Conservation (phyloP, 2,113 vertebrate species). For the Bubalus kerabau region DNA sequence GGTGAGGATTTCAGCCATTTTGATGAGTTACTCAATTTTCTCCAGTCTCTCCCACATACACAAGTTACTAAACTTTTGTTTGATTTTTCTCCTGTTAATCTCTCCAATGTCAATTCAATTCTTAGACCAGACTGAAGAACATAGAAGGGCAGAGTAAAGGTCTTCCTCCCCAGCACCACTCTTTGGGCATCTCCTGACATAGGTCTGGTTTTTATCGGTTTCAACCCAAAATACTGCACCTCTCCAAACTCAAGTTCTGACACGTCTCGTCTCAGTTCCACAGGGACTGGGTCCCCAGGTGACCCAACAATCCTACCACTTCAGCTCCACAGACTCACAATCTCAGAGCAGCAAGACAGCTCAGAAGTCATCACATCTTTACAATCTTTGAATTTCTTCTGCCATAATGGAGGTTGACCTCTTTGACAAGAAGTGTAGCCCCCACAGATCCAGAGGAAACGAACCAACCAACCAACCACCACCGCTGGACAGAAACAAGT, state of each 20-base stretch:
- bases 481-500: fast-evolving
- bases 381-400: neutral
- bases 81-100: neutral
- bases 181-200: neutral
- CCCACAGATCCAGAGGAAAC: neutral
- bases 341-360: neutral
- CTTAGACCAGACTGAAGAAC: neutral
- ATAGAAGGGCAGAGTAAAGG: neutral
- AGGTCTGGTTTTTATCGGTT: neutral
- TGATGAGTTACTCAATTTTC: neutral
- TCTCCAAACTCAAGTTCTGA: neutral
- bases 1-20: neutral
- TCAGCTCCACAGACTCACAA: neutral
- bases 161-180: neutral
- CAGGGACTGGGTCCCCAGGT: neutral
- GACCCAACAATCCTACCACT: no score
- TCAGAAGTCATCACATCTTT: no score
- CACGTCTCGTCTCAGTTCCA: fast-evolving
- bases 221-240: neutral
- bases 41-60: neutral
- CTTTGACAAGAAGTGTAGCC: neutral
- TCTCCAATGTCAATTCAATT: neutral
- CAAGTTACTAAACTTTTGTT: neutral
- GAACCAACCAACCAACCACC: no score
- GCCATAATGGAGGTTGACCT: fast-evolving